Evolutionary conservation across 2,113 vertebrate genomes (phyloP), one percentile per base, ranked within the genome.

Genomic region (Paramisgurnus dabryanus): DNA sequence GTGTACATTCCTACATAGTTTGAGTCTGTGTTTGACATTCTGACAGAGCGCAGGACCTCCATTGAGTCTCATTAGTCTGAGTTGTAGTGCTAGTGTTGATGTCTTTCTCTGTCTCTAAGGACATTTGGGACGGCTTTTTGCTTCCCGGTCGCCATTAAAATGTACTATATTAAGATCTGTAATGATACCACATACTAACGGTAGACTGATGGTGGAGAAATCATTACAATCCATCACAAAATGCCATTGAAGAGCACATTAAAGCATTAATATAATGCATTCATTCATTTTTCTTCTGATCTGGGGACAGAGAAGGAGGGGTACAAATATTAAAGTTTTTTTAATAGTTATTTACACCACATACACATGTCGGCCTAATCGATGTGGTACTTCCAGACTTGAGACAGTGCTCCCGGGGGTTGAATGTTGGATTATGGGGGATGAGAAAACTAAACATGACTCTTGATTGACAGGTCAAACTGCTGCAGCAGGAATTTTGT

Each of bases 81-180:
- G 58, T 4, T 47, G 41, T 43, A 45, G 74, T 49, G 64, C 45
- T 22, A 17, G 39, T 39, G 55, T 63, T 47, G 82, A 84, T 77
- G 50, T 71, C 45, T 68, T 75, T 64, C 68, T 63, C 50, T 67
- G 74, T 49, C 47, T 67, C 58, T 72, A 18, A 73, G n/a, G 71
- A n/a, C 55, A 40, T 40, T 5, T 7, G 1, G 53, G 71, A 17
- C 71, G 40, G 12, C 53, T 18, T n/a, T 53, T 60, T 43, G 39
- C 27, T 69, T 11, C 60, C 47, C 49, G 10, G n/a, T 34, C 67
- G 82, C 78, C 58, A 15, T 43, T 74, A 80, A 11, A 49, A 27
- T 13, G 71, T 67, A 60, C 82, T 78, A 78, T 80, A 80, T 77
- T 77, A 84, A 77, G 82, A 67, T 60, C 67, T 18, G 57, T 63